Evolutionary conservation across 2,113 vertebrate genomes (phyloP), one percentile per base, ranked within the genome.

Genomic region (Hirundichthys speculiger): DNA sequence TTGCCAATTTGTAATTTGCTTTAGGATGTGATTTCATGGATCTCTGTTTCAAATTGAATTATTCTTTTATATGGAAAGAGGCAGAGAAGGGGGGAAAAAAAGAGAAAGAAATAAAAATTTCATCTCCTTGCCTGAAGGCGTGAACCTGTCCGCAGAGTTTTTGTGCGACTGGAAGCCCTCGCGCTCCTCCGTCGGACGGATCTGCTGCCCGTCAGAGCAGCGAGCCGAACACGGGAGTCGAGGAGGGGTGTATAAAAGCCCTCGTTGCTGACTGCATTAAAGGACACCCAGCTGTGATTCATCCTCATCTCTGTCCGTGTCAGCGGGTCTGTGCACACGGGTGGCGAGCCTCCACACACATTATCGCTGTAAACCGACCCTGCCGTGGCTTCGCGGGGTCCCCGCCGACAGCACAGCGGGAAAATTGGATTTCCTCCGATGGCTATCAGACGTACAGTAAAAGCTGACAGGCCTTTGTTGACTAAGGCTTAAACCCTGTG

Each of bases 1-100:
- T 68, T 80, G 74, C 79, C 86, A 85, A 87, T 86, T 90, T 86
- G 87, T 83, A 80, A 88, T 85, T 83, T 81, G 85, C 80, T 86
- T 78, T 65, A 69, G 84, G 80, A 79, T 78, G 74, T 75, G 69
- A 89, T 88, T 87, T 86, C 81, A 89, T 71, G 86, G 74, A 83
- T 78, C 74, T 82, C 66, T 79, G 82, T 90, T 83, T 89, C 73
- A 84, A 85, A 90, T 86, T 83, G 76, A 88, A 87, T 86, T 73
- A 76, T 82, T 84, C 70, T 73, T 78, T 85, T 57, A 75, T 87
- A 86, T 77, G 68, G n/a, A 75, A 63, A 72, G 57, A 70, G 61
- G 1, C 10, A 41, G 39, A 41, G 39, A 15, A 41, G 39, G 39
- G 12, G 2, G 3, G 3, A 41, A 15, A 41, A 41, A 3, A 8